A percentile compares a stretch with the other conserved stretches of the same genome.
phyloP scores from a whole-genome alignment of 1,140 invertebrate genomes.

The Neoseiulus cucumeris region DNA sequence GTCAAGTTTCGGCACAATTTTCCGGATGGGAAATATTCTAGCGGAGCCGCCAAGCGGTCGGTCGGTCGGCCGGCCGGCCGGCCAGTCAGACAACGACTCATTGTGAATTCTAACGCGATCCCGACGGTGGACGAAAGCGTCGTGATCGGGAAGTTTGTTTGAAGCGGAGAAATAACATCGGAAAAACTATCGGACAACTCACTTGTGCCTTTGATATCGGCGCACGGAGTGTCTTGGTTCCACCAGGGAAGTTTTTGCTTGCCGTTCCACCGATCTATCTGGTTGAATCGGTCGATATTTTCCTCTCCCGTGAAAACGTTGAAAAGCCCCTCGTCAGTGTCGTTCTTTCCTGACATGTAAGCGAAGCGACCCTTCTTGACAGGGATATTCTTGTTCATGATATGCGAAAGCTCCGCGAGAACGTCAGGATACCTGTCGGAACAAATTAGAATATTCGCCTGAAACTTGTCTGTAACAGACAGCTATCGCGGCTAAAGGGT shows the following conservation, averaged over 20 bases:
- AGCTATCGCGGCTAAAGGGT: too few relatives aligned
- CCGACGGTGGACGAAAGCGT: too few relatives aligned
- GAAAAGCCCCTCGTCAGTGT: constrained; percentile 32
- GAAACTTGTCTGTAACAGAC: too few relatives aligned
- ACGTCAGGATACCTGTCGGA: constrained; percentile 18
- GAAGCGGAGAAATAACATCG: too few relatives aligned
- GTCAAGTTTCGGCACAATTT: too few relatives aligned
- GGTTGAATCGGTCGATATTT: constrained; percentile 23
- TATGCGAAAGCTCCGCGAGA: constrained; percentile 18
- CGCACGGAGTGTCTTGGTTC: constrained; percentile 15
- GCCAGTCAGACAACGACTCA: too few relatives aligned
- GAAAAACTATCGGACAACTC: background rate
- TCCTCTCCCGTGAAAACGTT: constrained; percentile 30
- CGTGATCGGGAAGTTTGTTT: too few relatives aligned
- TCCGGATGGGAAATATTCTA: too few relatives aligned
- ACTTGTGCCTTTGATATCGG: constrained; percentile 9
- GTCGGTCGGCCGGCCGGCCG: too few relatives aligned
- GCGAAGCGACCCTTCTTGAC: constrained; percentile 17
- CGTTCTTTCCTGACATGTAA: constrained; percentile 27
- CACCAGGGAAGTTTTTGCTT: constrained; percentile 27
- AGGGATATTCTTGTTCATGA: constrained; percentile 19
- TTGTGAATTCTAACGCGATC: too few relatives aligned
- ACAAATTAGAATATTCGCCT: too few relatives aligned
- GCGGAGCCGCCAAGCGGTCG: too few relatives aligned
- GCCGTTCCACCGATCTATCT: constrained; percentile 37